These are phyloP conservation scores for Acrocyrtus sp. DNA, from an alignment of 2,888 invertebrate genomes.

Conservation along the genomic window DNA sequence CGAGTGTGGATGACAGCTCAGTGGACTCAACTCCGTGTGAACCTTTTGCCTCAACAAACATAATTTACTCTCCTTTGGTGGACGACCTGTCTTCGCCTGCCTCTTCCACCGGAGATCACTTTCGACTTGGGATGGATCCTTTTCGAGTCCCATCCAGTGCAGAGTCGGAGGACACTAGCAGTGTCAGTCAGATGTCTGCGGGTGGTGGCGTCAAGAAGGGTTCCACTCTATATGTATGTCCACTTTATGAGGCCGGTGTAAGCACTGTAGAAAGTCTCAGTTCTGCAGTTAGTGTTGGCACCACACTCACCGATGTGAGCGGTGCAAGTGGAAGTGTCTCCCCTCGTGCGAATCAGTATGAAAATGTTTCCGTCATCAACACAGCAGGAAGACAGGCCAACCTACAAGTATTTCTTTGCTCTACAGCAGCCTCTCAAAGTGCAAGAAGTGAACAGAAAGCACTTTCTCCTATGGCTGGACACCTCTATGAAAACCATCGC, in stretches of 20 bases:
- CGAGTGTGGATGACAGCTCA: slow-evolving; percentile 62
- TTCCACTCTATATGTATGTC: slow-evolving; percentile 2
- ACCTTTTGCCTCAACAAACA: slow-evolving; percentile 57
- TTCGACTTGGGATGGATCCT: slow-evolving; percentile 16
- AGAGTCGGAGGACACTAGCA: slow-evolving; percentile 23
- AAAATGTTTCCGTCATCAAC: slow-evolving; percentile 41
- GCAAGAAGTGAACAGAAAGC: neutral
- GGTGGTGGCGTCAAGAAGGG: slow-evolving; percentile 24
- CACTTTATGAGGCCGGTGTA: slow-evolving; percentile 60
- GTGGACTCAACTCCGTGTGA: slow-evolving; percentile 61
- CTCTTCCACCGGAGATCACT: slow-evolving; percentile 45
- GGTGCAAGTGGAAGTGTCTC: no score
- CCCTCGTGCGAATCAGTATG: slow-evolving; percentile 35
- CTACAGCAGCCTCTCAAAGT: slow-evolving; percentile 25
- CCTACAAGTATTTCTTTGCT: slow-evolving; percentile 34
- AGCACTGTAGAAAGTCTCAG: slow-evolving; percentile 25
- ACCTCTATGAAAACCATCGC: slow-evolving; percentile 59
- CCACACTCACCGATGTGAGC: slow-evolving; percentile 34
- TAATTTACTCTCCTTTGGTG: slow-evolving; percentile 62
- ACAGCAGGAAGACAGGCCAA: slow-evolving; percentile 6
- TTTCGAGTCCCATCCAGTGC: slow-evolving; percentile 40
- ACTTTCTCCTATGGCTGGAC: slow-evolving; percentile 4
- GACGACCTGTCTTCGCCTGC: slow-evolving; percentile 59
- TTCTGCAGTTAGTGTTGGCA: slow-evolving; percentile 8
- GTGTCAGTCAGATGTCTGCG: no score